phyloP scores from a whole-genome alignment of 1,140 invertebrate species.

The Diuraphis noxia region DNA sequence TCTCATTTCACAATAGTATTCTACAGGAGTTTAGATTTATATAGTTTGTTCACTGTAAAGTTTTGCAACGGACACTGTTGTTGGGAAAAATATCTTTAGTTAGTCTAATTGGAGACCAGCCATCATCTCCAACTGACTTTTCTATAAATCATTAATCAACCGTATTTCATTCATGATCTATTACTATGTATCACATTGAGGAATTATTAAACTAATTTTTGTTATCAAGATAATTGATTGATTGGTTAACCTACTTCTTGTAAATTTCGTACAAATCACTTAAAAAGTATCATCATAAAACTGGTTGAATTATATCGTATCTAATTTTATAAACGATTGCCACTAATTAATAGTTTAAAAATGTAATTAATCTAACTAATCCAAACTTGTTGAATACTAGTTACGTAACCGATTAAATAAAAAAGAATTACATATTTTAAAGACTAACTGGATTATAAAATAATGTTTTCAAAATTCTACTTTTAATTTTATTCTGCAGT shows the following conservation, averaged over 20 bases:
- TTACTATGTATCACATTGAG: background rate
- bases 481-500: background rate
- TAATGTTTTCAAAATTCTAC: background rate
- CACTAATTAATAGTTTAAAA: background rate
- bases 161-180: background rate
- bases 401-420: background rate
- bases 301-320: background rate
- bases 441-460: background rate
- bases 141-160: background rate
- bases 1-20: background rate
- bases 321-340: background rate
- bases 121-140: background rate
- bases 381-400: background rate
- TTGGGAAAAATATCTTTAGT: background rate
- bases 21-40: background rate
- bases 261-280: background rate
- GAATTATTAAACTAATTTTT: background rate
- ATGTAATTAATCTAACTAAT: background rate
- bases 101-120: background rate
- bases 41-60: background rate
- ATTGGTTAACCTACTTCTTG: background rate
- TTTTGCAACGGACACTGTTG: constrained; percentile 9
- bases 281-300: background rate
- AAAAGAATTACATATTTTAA: background rate
- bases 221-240: background rate